phyloP scores from a whole-genome alignment of 2,888 invertebrate species.

The Rhamnusium bicolor region DNA sequence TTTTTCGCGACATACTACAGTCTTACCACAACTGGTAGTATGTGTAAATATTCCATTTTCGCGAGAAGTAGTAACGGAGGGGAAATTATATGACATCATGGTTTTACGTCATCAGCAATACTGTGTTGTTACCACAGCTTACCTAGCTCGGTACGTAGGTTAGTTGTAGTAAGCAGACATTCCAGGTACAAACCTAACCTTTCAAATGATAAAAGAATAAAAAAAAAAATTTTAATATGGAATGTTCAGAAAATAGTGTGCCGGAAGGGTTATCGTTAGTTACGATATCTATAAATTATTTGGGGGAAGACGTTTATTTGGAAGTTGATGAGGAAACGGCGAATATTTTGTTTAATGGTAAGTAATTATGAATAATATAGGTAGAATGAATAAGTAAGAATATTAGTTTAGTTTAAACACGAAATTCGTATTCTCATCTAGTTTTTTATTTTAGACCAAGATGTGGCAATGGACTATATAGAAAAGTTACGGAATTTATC shows the following conservation, averaged over 20 bases:
- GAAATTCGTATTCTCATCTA: neutral
- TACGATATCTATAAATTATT: no score
- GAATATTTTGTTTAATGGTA: no score
- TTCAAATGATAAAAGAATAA: no score
- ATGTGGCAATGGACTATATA: neutral
- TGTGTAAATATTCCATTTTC: neutral
- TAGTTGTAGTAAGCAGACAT: neutral
- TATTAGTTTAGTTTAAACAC: no score
- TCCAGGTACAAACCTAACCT: neutral
- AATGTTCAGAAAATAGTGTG: no score
- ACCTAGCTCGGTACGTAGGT: neutral
- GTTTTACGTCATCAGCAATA: neutral
- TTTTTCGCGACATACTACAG: conserved; percentile 1
- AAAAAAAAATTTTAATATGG: no score
- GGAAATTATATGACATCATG: neutral
- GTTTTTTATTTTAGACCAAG: neutral
- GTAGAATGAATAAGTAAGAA: no score
- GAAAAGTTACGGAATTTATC: neutral
- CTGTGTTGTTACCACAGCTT: neutral
- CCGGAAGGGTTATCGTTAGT: no score
- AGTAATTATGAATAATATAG: no score
- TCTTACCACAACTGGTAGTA: neutral
- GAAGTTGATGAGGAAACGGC: no score
- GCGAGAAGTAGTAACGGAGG: neutral
- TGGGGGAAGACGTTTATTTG: no score